Evolutionary conservation across 2,888 invertebrate species (phyloP).

Genomic region (Drosophila prolongata): DNA sequence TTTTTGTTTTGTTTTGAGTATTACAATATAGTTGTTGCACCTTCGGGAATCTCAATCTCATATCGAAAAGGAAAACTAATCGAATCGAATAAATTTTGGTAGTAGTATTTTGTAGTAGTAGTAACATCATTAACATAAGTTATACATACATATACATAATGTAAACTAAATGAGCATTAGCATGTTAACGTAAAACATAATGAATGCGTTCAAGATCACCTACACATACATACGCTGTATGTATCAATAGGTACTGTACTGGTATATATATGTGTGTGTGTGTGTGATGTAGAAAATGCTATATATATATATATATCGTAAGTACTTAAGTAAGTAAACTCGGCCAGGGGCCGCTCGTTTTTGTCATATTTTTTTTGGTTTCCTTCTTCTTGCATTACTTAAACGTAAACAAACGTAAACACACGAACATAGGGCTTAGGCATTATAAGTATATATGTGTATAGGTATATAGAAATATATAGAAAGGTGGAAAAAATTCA

Average conservation of each 20-base stretch:
- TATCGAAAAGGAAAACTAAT: constrained; percentile 48
- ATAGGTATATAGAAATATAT: constrained; percentile 48
- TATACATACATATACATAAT: constrained; percentile 48
- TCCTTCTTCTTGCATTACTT: constrained; percentile 56
- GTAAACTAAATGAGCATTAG: constrained; percentile 51
- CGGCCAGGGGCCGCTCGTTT: constrained; percentile 64
- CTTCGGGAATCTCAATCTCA: constrained; percentile 57
- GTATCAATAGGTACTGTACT: constrained; percentile 30
- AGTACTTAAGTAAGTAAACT: constrained; percentile 47
- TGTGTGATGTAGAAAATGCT: constrained; percentile 35
- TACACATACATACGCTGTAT: constrained; percentile 49
- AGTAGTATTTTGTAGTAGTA: constrained; percentile 43
- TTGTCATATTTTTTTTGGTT: constrained; percentile 49
- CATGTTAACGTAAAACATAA: constrained; percentile 63
- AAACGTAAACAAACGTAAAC: constrained; percentile 69
- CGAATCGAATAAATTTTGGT: constrained; percentile 42
- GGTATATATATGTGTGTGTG: constrained; percentile 7
- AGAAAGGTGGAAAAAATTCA: constrained; percentile 47
- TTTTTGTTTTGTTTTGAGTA: constrained; percentile 37
- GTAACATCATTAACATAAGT: constrained; percentile 60
- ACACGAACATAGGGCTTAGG: constrained; percentile 69
- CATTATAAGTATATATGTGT: constrained; percentile 53
- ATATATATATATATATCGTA: constrained; percentile 31
- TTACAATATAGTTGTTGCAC: constrained; percentile 51
- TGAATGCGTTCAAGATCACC: constrained; percentile 74